Conservation (phyloP, 2,113 vertebrate genomes). For the Alaudala cheleensis region DNA sequence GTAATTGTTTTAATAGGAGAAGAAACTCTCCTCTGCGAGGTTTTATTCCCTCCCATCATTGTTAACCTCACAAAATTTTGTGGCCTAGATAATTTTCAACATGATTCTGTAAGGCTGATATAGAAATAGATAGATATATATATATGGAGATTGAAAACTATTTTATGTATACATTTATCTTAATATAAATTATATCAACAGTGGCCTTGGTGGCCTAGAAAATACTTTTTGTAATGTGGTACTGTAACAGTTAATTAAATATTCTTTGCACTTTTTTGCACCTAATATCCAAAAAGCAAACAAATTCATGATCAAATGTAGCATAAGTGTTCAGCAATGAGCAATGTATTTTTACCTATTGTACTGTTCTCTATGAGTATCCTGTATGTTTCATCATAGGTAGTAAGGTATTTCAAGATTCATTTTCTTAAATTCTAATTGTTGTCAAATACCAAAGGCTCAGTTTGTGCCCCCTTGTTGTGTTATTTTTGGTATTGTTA, state of each 20-base stretch:
- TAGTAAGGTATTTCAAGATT: background rate
- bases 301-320: conserved; percentile 59
- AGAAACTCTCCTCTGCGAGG: background rate
- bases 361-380: conserved; percentile 28
- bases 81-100: background rate
- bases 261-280: conserved; percentile 64
- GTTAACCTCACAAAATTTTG: background rate
- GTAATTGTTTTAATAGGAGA: background rate
- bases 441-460: conserved; percentile 55
- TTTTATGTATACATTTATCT: conserved; percentile 54
- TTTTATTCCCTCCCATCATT: background rate
- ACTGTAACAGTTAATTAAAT: conserved; percentile 52
- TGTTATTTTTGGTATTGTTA: conserved; percentile 5
- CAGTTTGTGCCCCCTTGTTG: background rate
- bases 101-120: background rate
- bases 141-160: conserved; percentile 24
- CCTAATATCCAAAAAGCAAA: conserved; percentile 49
- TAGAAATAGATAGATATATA: background rate
- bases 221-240: conserved; percentile 62
- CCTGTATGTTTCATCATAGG: background rate
- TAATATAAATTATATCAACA: conserved; percentile 24
- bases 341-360: conserved; percentile 30
- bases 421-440: background rate
- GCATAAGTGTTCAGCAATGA: conserved; percentile 58
- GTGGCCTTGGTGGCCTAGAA: conserved; percentile 29